Evolutionary conservation across 2,888 invertebrate genomes (phyloP), one percentile per base, ranked within the genome.

Genomic region (Myopa tessellatipennis): DNA sequence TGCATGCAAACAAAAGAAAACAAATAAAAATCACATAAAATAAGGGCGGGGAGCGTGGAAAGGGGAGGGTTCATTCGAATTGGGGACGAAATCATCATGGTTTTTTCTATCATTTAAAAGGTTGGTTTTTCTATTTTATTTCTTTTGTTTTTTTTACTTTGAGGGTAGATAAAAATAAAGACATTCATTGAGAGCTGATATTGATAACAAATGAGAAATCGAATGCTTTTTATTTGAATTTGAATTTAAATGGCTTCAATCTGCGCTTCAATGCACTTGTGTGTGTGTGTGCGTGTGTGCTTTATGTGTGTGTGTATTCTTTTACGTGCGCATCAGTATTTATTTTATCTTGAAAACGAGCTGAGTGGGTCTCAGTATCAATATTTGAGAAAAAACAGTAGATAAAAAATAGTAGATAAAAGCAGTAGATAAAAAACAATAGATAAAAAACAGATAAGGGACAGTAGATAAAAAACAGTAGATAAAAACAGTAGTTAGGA

Each of bases 181-280:
- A 67, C 55, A 74, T 75, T 75, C 40, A 60, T 75, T 69, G 75
- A 67, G 67, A n/a, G 36, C n/a, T 67, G 70, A 34, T 65, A 63
- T 74, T 34, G 60, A 69, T 75, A 68, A 69, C 60, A 60, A 75
- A 34, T 63, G 45, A 45, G 45, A 45, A 45, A 38, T 26, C 36
- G 36, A 65, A 65, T 38, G 55, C 16, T 65, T 75, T 75, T 55
- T 38, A 36, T 74, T 65, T n/a, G 38, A 65, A 74, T 67, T 74
- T 74, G 68, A 74, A 74, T 67, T 74, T 74, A 74, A 68, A 74
- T 68, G 68, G 36, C 67, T 74, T 73, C 18, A 38, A n/a, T 45
- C 12, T 10, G 68, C 16, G 68, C n/a, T n/a, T n/a, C n/a, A 68
- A n/a, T 58, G 16, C 26, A 52, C 50, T 45, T 18, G 70, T 26